Percentiles rank a stretch among this genome's conserved stretches.
phyloP scores from a whole-genome alignment of 1,140 invertebrate species.

The Tetramorium simillimum region DNA sequence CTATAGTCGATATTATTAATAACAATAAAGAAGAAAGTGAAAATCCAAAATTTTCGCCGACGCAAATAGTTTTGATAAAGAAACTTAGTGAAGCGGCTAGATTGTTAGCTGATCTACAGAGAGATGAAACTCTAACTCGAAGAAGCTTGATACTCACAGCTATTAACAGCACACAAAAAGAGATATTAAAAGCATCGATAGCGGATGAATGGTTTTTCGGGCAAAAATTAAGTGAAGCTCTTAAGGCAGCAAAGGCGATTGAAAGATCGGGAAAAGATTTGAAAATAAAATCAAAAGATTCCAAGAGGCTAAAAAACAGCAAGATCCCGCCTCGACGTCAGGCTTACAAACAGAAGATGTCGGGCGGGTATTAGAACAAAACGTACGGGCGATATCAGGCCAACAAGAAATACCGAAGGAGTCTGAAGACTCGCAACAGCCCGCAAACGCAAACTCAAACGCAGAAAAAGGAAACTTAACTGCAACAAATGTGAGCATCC shows the following conservation, averaged over 20 bases:
- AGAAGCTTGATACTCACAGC: not conserved
- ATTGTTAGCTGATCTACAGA: not conserved
- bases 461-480: not conserved
- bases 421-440: not conserved
- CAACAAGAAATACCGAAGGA: not conserved
- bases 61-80: not conserved
- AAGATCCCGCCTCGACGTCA: not conserved
- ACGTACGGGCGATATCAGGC: not conserved
- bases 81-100: not conserved
- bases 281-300: not conserved
- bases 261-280: not conserved
- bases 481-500: not conserved
- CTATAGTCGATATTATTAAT: not conserved
- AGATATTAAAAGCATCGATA: not conserved
- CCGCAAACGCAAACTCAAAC: not conserved
- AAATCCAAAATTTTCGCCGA: not conserved
- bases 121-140: not conserved
- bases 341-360: not conserved
- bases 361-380: not conserved
- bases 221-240: not conserved
- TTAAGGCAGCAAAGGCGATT: not conserved
- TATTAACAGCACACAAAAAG: not conserved
- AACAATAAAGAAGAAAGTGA: not conserved
- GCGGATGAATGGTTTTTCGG: not conserved
- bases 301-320: not conserved